phyloP scores from a whole-genome alignment of 30 jellyfish, hydroid and myxozoan genomes.

The Aurelia aurita region DNA sequence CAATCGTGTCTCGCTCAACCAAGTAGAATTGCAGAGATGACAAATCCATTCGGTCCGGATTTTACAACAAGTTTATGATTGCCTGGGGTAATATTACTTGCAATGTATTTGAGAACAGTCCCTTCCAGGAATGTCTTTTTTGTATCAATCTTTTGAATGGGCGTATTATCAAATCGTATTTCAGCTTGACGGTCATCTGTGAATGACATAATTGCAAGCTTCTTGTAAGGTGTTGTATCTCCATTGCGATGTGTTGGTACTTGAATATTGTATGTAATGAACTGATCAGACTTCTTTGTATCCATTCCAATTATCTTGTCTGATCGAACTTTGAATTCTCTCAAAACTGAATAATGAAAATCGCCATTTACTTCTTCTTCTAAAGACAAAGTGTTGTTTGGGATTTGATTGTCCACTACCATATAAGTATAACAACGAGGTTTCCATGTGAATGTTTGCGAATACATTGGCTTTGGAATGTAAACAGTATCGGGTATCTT shows the following conservation, averaged over 20 bases:
- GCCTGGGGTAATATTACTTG: conserved; percentile 95
- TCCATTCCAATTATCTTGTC: conserved; percentile 98
- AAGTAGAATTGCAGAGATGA: conserved; percentile 90
- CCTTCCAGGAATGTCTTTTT: conserved; percentile 96
- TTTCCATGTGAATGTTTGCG: conserved; percentile 91
- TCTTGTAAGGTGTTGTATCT: conserved; percentile 78
- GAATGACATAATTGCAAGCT: conserved; percentile 96
- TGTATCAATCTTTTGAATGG: conserved; percentile 73
- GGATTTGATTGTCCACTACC: conserved; percentile 93
- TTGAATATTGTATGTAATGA: conserved; percentile 68
- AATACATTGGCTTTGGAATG: conserved; percentile 92
- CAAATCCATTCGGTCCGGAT: conserved; percentile 91
- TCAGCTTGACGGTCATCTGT: conserved; percentile 96
- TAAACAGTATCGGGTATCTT: conserved; percentile 92
- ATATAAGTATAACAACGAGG: conserved; percentile 97
- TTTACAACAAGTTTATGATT: conserved; percentile 82
- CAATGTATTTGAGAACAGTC: conserved; percentile 84
- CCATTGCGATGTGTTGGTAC: conserved; percentile 92
- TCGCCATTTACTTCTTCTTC: conserved; percentile 83
- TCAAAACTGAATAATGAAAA: conserved; percentile 88
- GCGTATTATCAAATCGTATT: conserved; percentile 75
- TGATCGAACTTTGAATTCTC: conserved; percentile 96
- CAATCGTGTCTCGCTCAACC: conserved; percentile 36
- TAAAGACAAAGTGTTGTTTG: conserved; percentile 86
- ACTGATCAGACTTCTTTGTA: conserved; percentile 86